phyloP scores from a whole-genome alignment of 1,140 invertebrate genomes.

The Aethina tumida region DNA sequence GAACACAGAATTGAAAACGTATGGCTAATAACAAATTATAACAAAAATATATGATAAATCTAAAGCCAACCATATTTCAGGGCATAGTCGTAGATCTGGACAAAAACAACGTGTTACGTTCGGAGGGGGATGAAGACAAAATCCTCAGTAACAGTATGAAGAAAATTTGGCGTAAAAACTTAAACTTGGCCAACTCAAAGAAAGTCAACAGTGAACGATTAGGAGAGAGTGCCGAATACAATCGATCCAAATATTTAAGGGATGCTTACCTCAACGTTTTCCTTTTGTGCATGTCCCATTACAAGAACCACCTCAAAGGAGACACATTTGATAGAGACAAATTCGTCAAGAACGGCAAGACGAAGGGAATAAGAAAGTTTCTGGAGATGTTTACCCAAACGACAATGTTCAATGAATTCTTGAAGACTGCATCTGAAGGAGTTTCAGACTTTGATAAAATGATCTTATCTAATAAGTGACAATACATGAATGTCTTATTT shows the following conservation, averaged over 20 bases:
- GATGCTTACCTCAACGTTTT: constrained; percentile 60
- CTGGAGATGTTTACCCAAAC: constrained; percentile 78
- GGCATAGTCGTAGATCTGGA: constrained; percentile 57
- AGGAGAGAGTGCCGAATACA: constrained; percentile 39
- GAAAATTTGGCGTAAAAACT: constrained; percentile 42
- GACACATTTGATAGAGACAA: constrained; percentile 31
- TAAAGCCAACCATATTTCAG: constrained; percentile 34
- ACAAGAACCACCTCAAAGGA: constrained; percentile 30
- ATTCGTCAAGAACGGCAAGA: constrained; percentile 31
- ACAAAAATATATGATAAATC: constrained; percentile 3
- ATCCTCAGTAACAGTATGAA: constrained; percentile 51
- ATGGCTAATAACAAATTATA: constrained; percentile 12
- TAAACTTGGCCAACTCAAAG: constrained; percentile 30
- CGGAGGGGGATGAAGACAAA: constrained; percentile 51
- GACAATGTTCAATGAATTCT: constrained; percentile 57
- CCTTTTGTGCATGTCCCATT: constrained; percentile 53
- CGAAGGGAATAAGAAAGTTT: constrained; percentile 56
- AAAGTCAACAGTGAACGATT: no score
- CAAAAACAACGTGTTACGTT: constrained; percentile 40
- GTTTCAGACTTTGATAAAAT: constrained; percentile 29
- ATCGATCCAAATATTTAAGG: constrained; percentile 43
- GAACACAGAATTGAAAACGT: constrained; percentile 39
- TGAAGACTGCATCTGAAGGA: constrained; percentile 28
- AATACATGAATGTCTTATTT: no score
- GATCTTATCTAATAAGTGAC: no score